Evolutionary conservation across 2,888 invertebrate species (phyloP), one percentile per base, ranked within the genome.

Genomic region (Cybosia mesomella): DNA sequence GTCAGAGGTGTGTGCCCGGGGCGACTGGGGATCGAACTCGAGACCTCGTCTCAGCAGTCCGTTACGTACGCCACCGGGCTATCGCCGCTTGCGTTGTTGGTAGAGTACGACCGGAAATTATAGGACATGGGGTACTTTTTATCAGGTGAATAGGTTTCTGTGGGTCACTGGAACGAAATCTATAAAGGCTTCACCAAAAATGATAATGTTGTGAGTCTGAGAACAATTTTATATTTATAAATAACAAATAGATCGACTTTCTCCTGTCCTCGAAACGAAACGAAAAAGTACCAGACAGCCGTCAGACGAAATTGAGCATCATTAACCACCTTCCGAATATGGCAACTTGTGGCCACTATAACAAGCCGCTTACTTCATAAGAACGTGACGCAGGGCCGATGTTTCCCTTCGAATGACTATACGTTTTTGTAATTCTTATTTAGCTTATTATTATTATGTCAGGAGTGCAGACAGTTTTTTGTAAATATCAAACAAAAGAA

Each of bases 241-340:
- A n/a, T 22, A 36, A 24, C 13, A 32, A 22, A 59, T 7, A 13
- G 9, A 67, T 36, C 54, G 39, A 63, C 67, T 68, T 54, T 68
- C 67, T 28, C 36, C 39, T 10, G n/a, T 34, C 43, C 32, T 32
- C 34, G 34, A 36, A 43, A 39, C 22, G 55, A 55, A 22, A 66
- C 28, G 55, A 55, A 7, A 34, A 32, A 15, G 28, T 28, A 67
- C 60, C 76, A 76, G 76, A 67, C 72, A 64, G 15, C 43, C 32
- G 39, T 55, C 57, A 64, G 60, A 74, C 67, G 60, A 28, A 22
- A 55, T 54, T 77, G 72, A 77, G n/a, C 58, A 66, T 75, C 63
- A 77, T 71, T 68, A 58, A 39, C 68, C 67, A 69, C 43, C 62
- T 73, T 64, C 77, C 75, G 22, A 68, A 75, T 79, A 73, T 67